Percentiles rank a stretch among this genome's conserved stretches.
Evolutionary conservation across 2,113 vertebrate genomes (phyloP).

Genomic region (Oxyura jamaicensis): DNA sequence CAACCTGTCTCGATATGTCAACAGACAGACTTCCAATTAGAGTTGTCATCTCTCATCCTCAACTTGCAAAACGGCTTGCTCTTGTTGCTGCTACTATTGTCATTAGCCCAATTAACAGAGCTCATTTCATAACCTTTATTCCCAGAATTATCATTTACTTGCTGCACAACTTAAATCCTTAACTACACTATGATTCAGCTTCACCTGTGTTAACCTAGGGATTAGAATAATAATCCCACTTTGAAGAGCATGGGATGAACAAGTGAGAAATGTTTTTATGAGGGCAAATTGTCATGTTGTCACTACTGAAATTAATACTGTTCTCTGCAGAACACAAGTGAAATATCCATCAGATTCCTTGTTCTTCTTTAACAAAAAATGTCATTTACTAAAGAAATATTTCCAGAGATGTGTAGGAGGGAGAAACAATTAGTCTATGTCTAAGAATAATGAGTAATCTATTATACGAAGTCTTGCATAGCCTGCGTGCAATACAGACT

Average conservation of each 20-base stretch:
- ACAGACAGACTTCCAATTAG: background rate
- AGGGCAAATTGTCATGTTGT: background rate
- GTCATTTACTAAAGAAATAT: background rate
- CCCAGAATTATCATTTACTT: background rate
- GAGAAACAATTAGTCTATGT: background rate
- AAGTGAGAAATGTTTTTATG: background rate
- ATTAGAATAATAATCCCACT: background rate
- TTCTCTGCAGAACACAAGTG: background rate
- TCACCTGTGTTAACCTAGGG: background rate
- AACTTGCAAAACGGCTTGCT: background rate
- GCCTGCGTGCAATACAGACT: background rate
- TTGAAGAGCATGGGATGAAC: background rate
- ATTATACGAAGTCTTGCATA: background rate
- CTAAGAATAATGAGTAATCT: background rate
- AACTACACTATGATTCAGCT: background rate
- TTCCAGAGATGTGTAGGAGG: background rate
- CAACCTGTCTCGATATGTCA: background rate
- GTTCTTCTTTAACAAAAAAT: background rate
- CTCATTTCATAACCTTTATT: background rate
- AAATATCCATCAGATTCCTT: slow-evolving; percentile 7
- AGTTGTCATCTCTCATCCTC: background rate
- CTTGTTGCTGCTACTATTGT: background rate
- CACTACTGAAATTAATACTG: background rate
- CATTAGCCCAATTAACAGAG: background rate
- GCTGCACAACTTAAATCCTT: background rate